These are phyloP conservation scores for Florisuga fusca DNA, from an alignment of 2,797 vertebrate genomes.

Conservation along the genomic window DNA sequence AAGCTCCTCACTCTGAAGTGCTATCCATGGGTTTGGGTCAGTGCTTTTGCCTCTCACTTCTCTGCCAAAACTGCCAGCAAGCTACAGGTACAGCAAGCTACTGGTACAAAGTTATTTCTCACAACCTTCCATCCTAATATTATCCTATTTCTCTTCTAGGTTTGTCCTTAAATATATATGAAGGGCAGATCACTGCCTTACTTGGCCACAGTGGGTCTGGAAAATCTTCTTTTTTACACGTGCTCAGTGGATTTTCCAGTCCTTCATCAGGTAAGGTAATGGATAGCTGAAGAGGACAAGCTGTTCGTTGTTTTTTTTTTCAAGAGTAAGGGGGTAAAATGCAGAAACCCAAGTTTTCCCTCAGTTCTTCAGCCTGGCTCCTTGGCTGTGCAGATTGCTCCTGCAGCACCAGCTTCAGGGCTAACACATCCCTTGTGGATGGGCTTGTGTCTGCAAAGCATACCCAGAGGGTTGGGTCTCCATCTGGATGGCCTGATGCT, in stretches of 20 bases:
- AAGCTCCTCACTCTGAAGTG: neutral
- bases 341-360: neutral
- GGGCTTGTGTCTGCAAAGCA: accelerated
- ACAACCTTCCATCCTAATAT: neutral
- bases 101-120: neutral
- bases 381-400: neutral
- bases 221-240: slow-evolving; percentile 90
- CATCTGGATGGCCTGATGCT: neutral
- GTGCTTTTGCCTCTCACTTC: neutral
- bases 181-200: slow-evolving; percentile 93
- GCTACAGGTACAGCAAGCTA: neutral
- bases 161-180: slow-evolving; percentile 88
- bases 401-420: accelerated
- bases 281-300: neutral
- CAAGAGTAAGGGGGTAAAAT: neutral
- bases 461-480: neutral
- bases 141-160: slow-evolving; percentile 68
- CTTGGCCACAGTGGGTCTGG: slow-evolving; percentile 93
- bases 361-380: neutral
- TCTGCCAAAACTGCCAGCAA: neutral
- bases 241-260: slow-evolving; percentile 89
- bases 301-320: neutral
- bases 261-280: slow-evolving; percentile 80
- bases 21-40: neutral
- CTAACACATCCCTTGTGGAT: neutral